These are phyloP conservation scores for Empidonax traillii DNA, from an alignment of 2,113 vertebrate species.

Conservation along the genomic window DNA sequence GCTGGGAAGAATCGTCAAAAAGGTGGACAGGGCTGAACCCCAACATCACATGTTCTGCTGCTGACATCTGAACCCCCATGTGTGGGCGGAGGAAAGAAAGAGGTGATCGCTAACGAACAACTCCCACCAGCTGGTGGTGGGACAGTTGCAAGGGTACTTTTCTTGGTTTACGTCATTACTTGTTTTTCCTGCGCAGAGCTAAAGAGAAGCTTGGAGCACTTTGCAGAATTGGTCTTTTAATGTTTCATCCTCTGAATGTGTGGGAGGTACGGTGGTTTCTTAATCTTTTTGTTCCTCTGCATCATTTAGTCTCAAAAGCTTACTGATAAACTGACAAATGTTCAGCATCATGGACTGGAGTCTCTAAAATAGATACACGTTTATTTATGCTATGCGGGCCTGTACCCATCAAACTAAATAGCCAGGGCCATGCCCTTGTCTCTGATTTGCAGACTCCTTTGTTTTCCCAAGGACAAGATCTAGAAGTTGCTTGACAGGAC, in stretches of 20 bases:
- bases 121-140: background rate
- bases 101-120: background rate
- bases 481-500: background rate
- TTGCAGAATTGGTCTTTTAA: conserved; percentile 5
- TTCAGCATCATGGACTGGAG: background rate
- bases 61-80: background rate
- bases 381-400: accelerated
- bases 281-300: conserved; percentile 23
- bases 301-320: background rate
- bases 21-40: background rate
- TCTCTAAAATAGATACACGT: background rate
- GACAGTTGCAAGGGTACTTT: background rate
- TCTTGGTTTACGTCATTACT: background rate
- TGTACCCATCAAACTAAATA: background rate
- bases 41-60: background rate
- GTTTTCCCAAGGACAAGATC: background rate
- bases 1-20: background rate
- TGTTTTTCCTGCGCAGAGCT: conserved; percentile 7
- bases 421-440: background rate
- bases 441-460: background rate
- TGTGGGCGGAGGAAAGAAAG: background rate
- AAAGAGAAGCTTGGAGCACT: background rate
- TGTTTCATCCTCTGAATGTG: conserved; percentile 22
- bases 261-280: conserved; percentile 32
- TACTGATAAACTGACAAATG: background rate